Evolutionary conservation across 2,888 invertebrate species (phyloP).

Genomic region (Taenaris catops): DNA sequence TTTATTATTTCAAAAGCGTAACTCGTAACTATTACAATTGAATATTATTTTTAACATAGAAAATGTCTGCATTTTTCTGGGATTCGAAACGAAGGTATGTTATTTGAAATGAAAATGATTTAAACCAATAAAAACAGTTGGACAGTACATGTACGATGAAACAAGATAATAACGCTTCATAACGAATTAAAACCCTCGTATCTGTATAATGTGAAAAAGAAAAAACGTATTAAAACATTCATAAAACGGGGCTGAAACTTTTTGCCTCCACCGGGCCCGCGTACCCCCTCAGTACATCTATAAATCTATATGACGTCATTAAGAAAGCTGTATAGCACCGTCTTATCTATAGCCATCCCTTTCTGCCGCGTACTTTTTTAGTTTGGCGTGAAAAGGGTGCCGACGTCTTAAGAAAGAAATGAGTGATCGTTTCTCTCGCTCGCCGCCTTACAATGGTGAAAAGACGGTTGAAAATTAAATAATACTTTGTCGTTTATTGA

Average conservation of each 20-base stretch:
- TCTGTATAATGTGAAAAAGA: slow-evolving; percentile 22
- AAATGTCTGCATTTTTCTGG: too few species aligned
- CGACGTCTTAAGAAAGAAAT: slow-evolving; percentile 56
- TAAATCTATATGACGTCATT: slow-evolving; percentile 77
- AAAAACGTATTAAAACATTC: slow-evolving; percentile 52
- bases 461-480: slow-evolving; percentile 75
- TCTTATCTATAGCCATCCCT: slow-evolving; percentile 61
- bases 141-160: slow-evolving; percentile 8
- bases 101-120: too few species aligned
- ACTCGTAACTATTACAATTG: too few species aligned
- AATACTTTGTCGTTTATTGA: slow-evolving; percentile 79
- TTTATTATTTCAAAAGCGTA: too few species aligned
- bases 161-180: slow-evolving; percentile 22
- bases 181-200: slow-evolving; percentile 17
- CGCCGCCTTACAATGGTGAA: slow-evolving; percentile 72
- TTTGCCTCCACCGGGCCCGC: slow-evolving; percentile 42
- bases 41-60: too few species aligned
- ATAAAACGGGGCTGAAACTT: slow-evolving; percentile 59
- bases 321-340: slow-evolving; percentile 67
- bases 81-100: slow-evolving; percentile 1
- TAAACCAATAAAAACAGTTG: slow-evolving; percentile 18
- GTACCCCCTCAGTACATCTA: slow-evolving; percentile 56
- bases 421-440: slow-evolving; percentile 46
- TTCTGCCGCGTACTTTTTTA: slow-evolving; percentile 40
- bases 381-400: slow-evolving; percentile 34